phyloP scores from a whole-genome alignment of 1,140 invertebrate genomes.

The Plectrocnemia conspersa region DNA sequence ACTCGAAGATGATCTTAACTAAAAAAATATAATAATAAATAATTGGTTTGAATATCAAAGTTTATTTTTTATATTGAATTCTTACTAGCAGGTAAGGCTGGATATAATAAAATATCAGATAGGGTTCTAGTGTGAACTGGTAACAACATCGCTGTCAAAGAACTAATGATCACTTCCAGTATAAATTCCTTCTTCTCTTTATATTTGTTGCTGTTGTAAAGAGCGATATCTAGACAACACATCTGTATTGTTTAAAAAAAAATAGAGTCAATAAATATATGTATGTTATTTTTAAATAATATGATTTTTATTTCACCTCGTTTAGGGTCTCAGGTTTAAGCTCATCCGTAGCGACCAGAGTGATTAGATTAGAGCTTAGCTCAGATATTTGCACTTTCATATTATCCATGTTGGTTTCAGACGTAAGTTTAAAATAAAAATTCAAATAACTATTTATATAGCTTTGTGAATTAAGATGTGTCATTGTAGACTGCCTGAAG shows the following conservation, averaged over 20 bases:
- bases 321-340: slow-evolving; percentile 69
- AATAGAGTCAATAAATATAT: slow-evolving; percentile 15
- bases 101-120: slow-evolving; percentile 58
- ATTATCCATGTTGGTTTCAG: slow-evolving; percentile 54
- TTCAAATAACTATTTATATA: slow-evolving; percentile 25
- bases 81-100: slow-evolving; percentile 66
- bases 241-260: slow-evolving; percentile 67
- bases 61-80: slow-evolving; percentile 29
- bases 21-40: slow-evolving; percentile 36
- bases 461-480: slow-evolving; percentile 11
- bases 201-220: no score
- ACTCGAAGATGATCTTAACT: slow-evolving; percentile 73
- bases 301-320: slow-evolving; percentile 42
- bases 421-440: slow-evolving; percentile 47
- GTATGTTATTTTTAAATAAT: background rate
- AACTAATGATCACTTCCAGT: slow-evolving; percentile 62
- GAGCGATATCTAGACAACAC: slow-evolving; percentile 65
- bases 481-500: no score
- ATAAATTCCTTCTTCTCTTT: slow-evolving; percentile 54
- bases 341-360: slow-evolving; percentile 71
- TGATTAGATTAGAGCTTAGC: slow-evolving; percentile 64
- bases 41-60: slow-evolving; percentile 4
- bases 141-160: slow-evolving; percentile 66
- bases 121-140: slow-evolving; percentile 64
- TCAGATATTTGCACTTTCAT: slow-evolving; percentile 57